Evolutionary conservation across 2,797 vertebrate species (phyloP).

Genomic region (Gila robusta): DNA sequence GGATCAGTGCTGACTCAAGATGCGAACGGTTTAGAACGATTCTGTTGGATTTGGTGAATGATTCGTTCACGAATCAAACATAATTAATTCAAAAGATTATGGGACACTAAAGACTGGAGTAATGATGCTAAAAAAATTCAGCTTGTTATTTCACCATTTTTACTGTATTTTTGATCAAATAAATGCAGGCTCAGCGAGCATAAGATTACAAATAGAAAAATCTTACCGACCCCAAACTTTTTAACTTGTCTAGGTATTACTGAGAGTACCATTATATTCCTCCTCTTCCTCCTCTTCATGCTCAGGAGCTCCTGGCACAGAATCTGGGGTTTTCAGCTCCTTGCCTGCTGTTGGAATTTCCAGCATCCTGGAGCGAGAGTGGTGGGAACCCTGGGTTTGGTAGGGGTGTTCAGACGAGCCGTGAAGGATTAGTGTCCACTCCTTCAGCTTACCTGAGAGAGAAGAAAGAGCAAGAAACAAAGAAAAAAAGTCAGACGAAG

Average conservation of each 20-base stretch:
- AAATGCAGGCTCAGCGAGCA: neutral
- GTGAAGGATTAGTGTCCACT: slow-evolving; percentile 89
- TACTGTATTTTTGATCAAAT: neutral
- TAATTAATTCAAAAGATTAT: neutral
- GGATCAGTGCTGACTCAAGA: too few relatives aligned
- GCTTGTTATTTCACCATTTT: neutral
- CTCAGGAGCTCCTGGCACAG: slow-evolving; percentile 69
- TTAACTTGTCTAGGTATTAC: neutral
- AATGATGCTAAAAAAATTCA: neutral
- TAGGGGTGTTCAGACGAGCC: slow-evolving; percentile 86
- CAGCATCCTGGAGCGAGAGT: slow-evolving; percentile 72
- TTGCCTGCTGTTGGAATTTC: slow-evolving; percentile 68
- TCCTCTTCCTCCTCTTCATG: slow-evolving; percentile 84
- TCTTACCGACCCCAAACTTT: neutral
- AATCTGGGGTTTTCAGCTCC: slow-evolving; percentile 67
- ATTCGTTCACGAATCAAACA: too few relatives aligned
- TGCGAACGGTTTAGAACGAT: neutral
- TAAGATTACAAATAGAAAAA: neutral
- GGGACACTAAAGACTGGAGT: neutral
- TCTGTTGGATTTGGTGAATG: neutral
- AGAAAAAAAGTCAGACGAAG: neutral
- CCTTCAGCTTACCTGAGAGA: slow-evolving; percentile 86
- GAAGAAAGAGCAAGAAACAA: neutral
- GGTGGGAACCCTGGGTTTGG: slow-evolving; percentile 67
- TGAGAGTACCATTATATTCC: slow-evolving; percentile 82